Conservation (phyloP, 2,113 vertebrate species). For the Solea solea region DNA sequence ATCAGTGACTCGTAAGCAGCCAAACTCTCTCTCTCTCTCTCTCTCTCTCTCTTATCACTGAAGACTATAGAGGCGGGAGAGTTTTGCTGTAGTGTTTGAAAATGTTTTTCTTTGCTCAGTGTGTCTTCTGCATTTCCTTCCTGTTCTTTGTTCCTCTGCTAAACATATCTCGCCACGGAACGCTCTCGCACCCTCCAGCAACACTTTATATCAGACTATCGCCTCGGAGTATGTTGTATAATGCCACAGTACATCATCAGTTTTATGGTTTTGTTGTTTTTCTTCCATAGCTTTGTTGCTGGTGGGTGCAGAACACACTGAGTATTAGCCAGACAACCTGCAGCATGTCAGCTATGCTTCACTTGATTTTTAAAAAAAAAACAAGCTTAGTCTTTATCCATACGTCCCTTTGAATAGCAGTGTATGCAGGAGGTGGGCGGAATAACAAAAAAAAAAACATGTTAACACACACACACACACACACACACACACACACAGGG, state of each 20-base stretch:
- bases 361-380: slow-evolving; percentile 1
- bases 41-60: slow-evolving; percentile 17
- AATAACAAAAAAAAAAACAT: slow-evolving; percentile 17
- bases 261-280: slow-evolving; percentile 34
- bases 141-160: slow-evolving; percentile 72
- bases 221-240: slow-evolving; percentile 50
- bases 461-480: slow-evolving; percentile 5
- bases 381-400: slow-evolving; percentile 30
- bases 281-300: slow-evolving; percentile 6
- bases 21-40: slow-evolving; percentile 32
- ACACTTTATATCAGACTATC: slow-evolving; percentile 55
- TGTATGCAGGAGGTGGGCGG: slow-evolving; percentile 12
- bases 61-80: slow-evolving; percentile 20
- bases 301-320: background rate
- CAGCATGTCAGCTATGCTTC: slow-evolving; percentile 1
- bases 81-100: slow-evolving; percentile 54
- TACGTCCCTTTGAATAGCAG: slow-evolving; percentile 37
- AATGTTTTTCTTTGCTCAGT: slow-evolving; percentile 58
- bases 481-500: slow-evolving; percentile 33
- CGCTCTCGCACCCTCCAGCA: slow-evolving; percentile 55
- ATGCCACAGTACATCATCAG: slow-evolving; percentile 19
- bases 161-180: slow-evolving; percentile 68
- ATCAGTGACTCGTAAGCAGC: slow-evolving; percentile 25
- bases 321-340: background rate
- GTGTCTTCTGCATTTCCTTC: slow-evolving; percentile 71